Conservation (phyloP, 30 jellyfish, hydroid and myxozoan genomes). For the Morbakka virulenta region DNA sequence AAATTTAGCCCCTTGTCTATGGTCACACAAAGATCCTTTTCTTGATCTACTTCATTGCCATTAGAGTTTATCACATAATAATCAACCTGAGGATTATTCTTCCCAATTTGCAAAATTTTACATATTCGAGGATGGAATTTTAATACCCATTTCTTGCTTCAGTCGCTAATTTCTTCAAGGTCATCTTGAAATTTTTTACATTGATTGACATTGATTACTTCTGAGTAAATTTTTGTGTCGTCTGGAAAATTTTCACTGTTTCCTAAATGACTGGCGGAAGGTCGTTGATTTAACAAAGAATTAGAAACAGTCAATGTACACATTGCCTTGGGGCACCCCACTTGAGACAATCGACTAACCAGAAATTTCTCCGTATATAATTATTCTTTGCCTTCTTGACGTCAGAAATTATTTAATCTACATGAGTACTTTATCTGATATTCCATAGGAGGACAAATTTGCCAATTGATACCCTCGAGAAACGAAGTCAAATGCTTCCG, state of each 20-base stretch:
- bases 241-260: slow-evolving; percentile 29
- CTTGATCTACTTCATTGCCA: slow-evolving; percentile 32
- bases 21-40: slow-evolving; percentile 22
- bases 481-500: slow-evolving; percentile 31
- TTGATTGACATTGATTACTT: slow-evolving; percentile 16
- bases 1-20: too few species aligned
- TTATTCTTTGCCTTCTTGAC: slow-evolving; percentile 38
- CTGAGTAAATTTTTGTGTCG: slow-evolving; percentile 43
- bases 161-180: slow-evolving; percentile 32
- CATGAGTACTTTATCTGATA: slow-evolving; percentile 18
- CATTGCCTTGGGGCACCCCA: slow-evolving; percentile 54
- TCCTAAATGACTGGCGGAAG: slow-evolving; percentile 38
- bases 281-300: slow-evolving; percentile 25
- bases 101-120: slow-evolving; percentile 22
- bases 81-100: slow-evolving; percentile 34
- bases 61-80: slow-evolving; percentile 21
- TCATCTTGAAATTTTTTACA: slow-evolving; percentile 18
- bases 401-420: slow-evolving; percentile 43
- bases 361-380: slow-evolving; percentile 30
- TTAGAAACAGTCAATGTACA: slow-evolving; percentile 39
- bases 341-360: slow-evolving; percentile 34
- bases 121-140: slow-evolving; percentile 35
- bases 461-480: slow-evolving; percentile 25
- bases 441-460: slow-evolving; percentile 36
- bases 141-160: slow-evolving; percentile 24